phyloP scores from a whole-genome alignment of 2,888 invertebrate genomes.

The Acanthococcus lagerstroemiae region DNA sequence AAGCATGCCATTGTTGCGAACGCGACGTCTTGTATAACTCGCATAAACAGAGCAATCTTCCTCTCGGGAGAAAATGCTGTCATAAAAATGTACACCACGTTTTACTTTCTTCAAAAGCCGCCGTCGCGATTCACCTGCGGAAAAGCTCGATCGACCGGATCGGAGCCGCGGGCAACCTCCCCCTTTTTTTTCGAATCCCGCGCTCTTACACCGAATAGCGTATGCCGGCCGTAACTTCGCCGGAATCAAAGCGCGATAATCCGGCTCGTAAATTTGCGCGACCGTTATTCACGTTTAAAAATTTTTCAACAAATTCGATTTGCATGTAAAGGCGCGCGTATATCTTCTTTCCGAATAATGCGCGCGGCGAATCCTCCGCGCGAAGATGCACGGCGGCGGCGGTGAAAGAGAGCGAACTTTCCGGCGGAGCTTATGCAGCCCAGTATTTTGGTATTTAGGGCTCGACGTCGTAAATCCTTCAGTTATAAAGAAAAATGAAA shows the following conservation, averaged over 20 bases:
- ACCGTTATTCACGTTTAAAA: neutral
- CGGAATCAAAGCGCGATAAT: neutral
- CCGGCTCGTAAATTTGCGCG: neutral
- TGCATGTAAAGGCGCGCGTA: neutral
- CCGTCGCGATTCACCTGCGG: too few species aligned
- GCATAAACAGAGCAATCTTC: too few species aligned
- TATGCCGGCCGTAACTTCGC: too few species aligned
- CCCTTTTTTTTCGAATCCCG: neutral
- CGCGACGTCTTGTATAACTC: too few species aligned
- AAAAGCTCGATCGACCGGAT: too few species aligned
- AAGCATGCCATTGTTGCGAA: too few species aligned
- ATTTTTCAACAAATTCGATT: neutral
- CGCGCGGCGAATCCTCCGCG: too few species aligned
- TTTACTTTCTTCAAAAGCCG: too few species aligned
- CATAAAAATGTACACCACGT: too few species aligned
- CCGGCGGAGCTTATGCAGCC: neutral
- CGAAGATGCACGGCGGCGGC: too few species aligned
- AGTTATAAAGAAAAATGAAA: slow-evolving; percentile 26
- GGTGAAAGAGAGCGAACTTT: neutral
- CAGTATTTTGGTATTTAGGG: neutral
- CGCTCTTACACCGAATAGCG: neutral
- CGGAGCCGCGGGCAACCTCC: too few species aligned
- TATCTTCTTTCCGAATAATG: neutral
- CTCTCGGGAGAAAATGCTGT: too few species aligned
- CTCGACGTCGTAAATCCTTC: slow-evolving; percentile 9